Percentiles rank a stretch among this genome's conserved stretches.
Evolutionary conservation across 2,888 invertebrate genomes (phyloP).

Genomic region (Brassicogethes aeneus): DNA sequence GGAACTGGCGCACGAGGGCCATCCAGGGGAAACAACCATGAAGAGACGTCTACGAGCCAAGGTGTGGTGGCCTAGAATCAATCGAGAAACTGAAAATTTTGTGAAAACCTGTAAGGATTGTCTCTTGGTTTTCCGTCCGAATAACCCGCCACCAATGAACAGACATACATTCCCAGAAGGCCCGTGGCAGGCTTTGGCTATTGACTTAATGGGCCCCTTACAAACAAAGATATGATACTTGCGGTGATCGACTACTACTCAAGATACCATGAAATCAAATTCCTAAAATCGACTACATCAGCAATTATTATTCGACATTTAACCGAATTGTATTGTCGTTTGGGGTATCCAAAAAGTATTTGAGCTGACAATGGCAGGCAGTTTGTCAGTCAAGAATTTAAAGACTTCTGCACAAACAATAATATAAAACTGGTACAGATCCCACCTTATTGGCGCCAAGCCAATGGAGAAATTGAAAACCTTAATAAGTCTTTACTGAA

Average conservation of each 20-base stretch:
- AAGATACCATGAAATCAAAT: slow-evolving; percentile 14
- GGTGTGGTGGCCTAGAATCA: slow-evolving; percentile 18
- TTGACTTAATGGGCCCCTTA: slow-evolving; percentile 15
- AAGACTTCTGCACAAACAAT: slow-evolving; percentile 10
- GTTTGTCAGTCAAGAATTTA: slow-evolving; percentile 15
- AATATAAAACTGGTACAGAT: slow-evolving; percentile 13
- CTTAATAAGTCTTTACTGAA: slow-evolving; percentile 13
- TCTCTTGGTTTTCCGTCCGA: slow-evolving; percentile 11
- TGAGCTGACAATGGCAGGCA: slow-evolving; percentile 14
- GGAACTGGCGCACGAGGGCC: slow-evolving; percentile 20
- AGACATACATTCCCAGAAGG: slow-evolving; percentile 10
- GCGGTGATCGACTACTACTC: slow-evolving; percentile 15
- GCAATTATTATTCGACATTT: slow-evolving; percentile 6
- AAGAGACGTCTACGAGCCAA: slow-evolving; percentile 17
- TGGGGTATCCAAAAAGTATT: slow-evolving; percentile 14
- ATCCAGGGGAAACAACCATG: slow-evolving; percentile 21
- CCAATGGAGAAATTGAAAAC: slow-evolving; percentile 19
- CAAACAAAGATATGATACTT: slow-evolving; percentile 10
- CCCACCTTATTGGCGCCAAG: slow-evolving; percentile 18
- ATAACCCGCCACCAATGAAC: slow-evolving; percentile 10
- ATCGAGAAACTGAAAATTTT: slow-evolving; percentile 12
- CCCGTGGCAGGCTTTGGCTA: slow-evolving; percentile 14
- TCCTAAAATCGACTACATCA: slow-evolving; percentile 11
- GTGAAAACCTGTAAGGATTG: slow-evolving; percentile 14
- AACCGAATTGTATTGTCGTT: slow-evolving; percentile 11